These are phyloP conservation scores for Aromia moschata DNA, from an alignment of 2,888 invertebrate species.

Conservation along the genomic window DNA sequence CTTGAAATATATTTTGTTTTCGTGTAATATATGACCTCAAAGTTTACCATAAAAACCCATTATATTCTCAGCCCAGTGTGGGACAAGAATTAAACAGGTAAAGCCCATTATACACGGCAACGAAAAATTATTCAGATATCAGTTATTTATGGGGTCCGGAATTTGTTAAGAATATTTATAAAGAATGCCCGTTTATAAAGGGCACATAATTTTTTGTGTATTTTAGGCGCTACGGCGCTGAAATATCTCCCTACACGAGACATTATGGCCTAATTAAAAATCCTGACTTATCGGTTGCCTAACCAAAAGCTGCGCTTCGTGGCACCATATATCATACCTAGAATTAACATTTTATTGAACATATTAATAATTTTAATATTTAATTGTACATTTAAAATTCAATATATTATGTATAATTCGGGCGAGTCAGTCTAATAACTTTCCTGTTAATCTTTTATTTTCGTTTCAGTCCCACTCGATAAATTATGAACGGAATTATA, in stretches of 20 bases:
- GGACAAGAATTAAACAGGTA: too few species aligned
- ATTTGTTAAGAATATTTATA: background rate
- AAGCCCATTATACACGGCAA: too few species aligned
- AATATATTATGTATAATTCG: constrained; percentile 17
- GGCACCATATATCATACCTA: constrained; percentile 1
- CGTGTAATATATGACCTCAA: too few species aligned
- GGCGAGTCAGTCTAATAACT: constrained; percentile 14
- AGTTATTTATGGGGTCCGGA: background rate
- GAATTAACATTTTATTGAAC: constrained; percentile 1
- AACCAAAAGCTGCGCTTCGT: background rate
- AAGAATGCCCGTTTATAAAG: background rate
- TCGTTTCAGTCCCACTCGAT: constrained; percentile 13
- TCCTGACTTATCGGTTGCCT: background rate
- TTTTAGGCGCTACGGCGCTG: background rate
- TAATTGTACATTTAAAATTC: constrained; percentile 20
- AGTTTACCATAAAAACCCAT: too few species aligned
- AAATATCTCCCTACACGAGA: background rate
- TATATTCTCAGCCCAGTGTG: too few species aligned
- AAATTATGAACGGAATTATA: too few species aligned
- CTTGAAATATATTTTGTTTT: too few species aligned
- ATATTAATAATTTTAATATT: constrained; percentile 17
- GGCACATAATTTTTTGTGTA: background rate
- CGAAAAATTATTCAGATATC: background rate
- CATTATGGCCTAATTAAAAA: constrained; percentile 1
- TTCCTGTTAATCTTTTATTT: constrained; percentile 17